A percentile compares a stretch with the other conserved stretches of the same genome.
Conservation (phyloP, 2,888 invertebrate species). For the Steinernema scapterisci region DNA sequence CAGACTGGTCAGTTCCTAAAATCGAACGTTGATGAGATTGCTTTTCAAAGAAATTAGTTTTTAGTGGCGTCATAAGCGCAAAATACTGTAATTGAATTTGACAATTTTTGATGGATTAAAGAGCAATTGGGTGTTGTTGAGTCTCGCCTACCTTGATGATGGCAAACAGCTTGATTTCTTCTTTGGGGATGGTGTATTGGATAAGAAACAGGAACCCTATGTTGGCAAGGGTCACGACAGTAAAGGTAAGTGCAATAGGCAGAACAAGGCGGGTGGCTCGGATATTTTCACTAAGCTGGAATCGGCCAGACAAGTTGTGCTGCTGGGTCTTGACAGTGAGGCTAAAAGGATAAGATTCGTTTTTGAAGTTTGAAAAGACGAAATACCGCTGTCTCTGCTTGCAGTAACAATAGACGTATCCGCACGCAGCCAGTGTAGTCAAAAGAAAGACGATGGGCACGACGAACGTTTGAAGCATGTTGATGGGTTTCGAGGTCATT, state of each 20-base stretch:
- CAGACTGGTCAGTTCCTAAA: conserved; percentile 6
- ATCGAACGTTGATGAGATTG: neutral
- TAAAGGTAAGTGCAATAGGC: neutral
- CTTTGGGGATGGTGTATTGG: neutral
- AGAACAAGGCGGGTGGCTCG: conserved; percentile 5
- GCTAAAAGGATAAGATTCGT: neutral
- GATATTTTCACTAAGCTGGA: conserved; percentile 15
- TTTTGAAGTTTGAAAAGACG: neutral
- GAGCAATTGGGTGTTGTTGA: too few relatives aligned
- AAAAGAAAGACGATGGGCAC: neutral
- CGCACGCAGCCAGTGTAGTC: too few relatives aligned
- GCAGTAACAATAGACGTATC: too few relatives aligned
- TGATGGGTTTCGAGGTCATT: neutral
- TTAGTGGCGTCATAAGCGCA: neutral
- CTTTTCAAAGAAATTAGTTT: neutral
- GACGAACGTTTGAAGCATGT: neutral
- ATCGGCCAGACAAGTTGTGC: conserved; percentile 3
- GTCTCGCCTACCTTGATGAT: neutral
- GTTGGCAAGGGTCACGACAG: neutral
- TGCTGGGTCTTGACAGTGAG: neutral
- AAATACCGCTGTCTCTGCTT: neutral
- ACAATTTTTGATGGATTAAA: too few relatives aligned
- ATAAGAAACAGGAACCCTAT: neutral
- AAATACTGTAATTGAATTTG: neutral
- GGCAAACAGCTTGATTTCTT: neutral